Percentiles rank a stretch among this genome's conserved stretches.
Evolutionary conservation across 2,888 invertebrate species (phyloP).

Genomic region (Phlogophora meticulosa): DNA sequence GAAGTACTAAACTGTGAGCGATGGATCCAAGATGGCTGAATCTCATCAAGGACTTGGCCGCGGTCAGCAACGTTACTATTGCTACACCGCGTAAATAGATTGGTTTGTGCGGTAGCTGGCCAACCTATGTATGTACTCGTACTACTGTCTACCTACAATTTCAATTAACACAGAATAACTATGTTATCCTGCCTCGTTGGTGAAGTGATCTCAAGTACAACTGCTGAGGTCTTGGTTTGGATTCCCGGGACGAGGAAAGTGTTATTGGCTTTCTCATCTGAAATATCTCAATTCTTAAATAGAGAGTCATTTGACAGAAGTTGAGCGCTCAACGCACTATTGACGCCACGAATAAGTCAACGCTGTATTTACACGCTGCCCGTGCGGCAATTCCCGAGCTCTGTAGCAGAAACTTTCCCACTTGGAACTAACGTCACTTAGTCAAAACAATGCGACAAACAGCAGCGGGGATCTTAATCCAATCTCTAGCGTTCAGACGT

Average conservation of each 20-base stretch:
- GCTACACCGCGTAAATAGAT: slow-evolving; percentile 13
- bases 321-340: too few relatives aligned
- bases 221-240: too few relatives aligned
- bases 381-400: too few relatives aligned
- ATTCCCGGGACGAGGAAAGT: too few relatives aligned
- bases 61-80: neutral
- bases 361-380: too few relatives aligned
- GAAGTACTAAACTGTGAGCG: slow-evolving; percentile 20
- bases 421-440: slow-evolving; percentile 8
- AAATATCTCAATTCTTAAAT: too few relatives aligned
- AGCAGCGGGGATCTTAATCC: slow-evolving; percentile 20
- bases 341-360: too few relatives aligned
- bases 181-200: too few relatives aligned
- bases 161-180: neutral
- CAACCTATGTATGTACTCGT: neutral
- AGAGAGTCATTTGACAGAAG: too few relatives aligned
- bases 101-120: slow-evolving; percentile 2
- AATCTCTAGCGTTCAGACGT: slow-evolving; percentile 31
- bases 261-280: too few relatives aligned
- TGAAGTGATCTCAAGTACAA: too few relatives aligned
- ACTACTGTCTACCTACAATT: neutral
- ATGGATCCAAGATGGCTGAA: slow-evolving; percentile 20
- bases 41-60: slow-evolving; percentile 18
- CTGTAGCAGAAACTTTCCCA: neutral
- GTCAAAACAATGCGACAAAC: slow-evolving; percentile 42